Evolutionary conservation across 92 coral and sea anemone species (phyloP), one percentile per base, ranked within the genome.

Genomic region (Epizoanthus fatuus): DNA sequence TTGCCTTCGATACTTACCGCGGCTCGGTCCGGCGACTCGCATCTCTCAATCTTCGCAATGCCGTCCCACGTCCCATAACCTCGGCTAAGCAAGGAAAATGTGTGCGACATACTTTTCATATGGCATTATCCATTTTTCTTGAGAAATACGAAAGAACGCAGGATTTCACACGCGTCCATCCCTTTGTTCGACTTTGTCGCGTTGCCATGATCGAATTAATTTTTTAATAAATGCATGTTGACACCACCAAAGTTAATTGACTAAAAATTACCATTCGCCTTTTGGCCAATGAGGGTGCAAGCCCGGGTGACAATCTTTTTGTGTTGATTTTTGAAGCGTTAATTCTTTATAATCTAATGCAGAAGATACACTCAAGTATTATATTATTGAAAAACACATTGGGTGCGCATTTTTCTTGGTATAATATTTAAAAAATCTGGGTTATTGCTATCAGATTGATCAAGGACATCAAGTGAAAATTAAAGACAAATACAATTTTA

Each of bases 21-120:
- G 75, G 53, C 66, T 55, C 75, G 86, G 9, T 77, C 93, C 14
- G 63, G 86, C 47, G 72, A 83, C 53, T 95, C 98, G 60, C 86
- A 92, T 37, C 91, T 72, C 67, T 97, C 99, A 58, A 81, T 79
- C 87, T 97, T 97, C 3, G 99, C 99, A 42, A 86, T 95, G 35
- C 99, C 99, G 37, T 97, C 96, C 88, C 93, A 97, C 4, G 99
- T 97, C 8, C 99, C 99, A 65, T 97, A 97, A 40, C 99, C 99
- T 72, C 90, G 98, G 84, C 97, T 93, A 25, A 97, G 97, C 14
- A 87, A 75, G 14, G 99, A 97, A 70, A 97, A 95, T 94, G 96
- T 93, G 51, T 81, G 16, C 44, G 82, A 60, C 82, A 77, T 77
- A 10, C 14, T 29, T 39, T 62, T 60, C 56, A 58, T 11, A 39